These are phyloP conservation scores for Oncopodura yosiiana DNA, from an alignment of 1,140 invertebrate species.

Conservation along the genomic window DNA sequence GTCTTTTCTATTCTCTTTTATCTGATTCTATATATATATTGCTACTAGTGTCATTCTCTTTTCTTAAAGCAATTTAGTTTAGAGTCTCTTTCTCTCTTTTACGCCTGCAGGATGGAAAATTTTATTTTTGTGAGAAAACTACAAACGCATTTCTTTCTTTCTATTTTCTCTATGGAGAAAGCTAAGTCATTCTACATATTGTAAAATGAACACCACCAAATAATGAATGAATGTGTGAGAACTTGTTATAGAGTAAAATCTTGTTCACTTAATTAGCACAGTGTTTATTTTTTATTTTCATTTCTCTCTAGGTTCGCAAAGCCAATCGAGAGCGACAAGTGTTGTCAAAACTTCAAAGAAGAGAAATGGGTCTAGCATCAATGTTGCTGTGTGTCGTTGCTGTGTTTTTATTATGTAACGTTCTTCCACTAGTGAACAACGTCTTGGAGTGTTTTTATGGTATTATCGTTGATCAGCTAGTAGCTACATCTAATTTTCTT, in stretches of 20 bases:
- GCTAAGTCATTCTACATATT: too few species aligned
- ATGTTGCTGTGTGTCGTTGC: conserved; percentile 90
- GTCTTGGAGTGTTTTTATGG: conserved; percentile 66
- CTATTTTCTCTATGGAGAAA: too few species aligned
- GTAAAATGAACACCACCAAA: too few species aligned
- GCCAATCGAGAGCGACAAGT: conserved; percentile 65
- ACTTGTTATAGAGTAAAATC: not conserved
- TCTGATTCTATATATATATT: conserved; percentile 10
- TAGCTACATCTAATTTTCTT: conserved; percentile 45
- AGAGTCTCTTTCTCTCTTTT: too few species aligned
- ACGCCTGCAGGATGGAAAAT: too few species aligned
- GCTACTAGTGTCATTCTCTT: not conserved
- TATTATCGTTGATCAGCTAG: conserved; percentile 34
- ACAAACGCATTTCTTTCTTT: too few species aligned
- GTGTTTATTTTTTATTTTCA: not conserved
- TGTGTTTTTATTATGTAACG: conserved; percentile 89
- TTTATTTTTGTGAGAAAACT: too few species aligned
- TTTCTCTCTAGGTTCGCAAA: conserved; percentile 55
- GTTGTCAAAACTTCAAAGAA: conserved; percentile 61
- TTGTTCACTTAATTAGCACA: not conserved
- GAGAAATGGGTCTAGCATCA: conserved; percentile 79
- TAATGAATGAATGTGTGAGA: not conserved
- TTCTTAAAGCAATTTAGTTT: not conserved
- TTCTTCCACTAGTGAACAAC: conserved; percentile 79
- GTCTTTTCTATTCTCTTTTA: not conserved